Evolutionary conservation across 1,140 invertebrate genomes (phyloP).

Genomic region (Zaprionus davidi): DNA sequence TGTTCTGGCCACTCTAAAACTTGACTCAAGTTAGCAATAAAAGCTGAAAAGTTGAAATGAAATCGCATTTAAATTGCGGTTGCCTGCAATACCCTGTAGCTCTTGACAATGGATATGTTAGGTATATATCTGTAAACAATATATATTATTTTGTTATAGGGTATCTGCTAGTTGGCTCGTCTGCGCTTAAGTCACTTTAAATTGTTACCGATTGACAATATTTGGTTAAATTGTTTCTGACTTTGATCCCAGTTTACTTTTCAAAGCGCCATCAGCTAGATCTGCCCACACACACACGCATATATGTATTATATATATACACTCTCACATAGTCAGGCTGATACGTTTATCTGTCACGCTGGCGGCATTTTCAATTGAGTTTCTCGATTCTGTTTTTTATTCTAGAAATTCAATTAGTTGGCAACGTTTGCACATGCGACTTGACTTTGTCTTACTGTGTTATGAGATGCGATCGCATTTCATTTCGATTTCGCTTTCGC

Average conservation of each 20-base stretch:
- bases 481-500: constrained; percentile 17
- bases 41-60: constrained; percentile 57
- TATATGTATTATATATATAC: constrained; percentile 4
- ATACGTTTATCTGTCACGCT: constrained; percentile 33
- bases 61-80: constrained; percentile 44
- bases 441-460: constrained; percentile 17
- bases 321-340: background rate
- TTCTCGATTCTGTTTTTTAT: constrained; percentile 57
- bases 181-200: background rate
- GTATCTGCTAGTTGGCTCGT: background rate
- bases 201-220: constrained; percentile 17
- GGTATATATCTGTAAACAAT: background rate
- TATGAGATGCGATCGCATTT: constrained; percentile 42
- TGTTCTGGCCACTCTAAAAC: constrained; percentile 64
- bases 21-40: constrained; percentile 55
- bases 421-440: constrained; percentile 44
- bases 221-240: constrained; percentile 26
- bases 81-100: constrained; percentile 13
- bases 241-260: constrained; percentile 39
- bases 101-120: background rate
- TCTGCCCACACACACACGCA: constrained; percentile 10
- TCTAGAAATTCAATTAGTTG: constrained; percentile 71
- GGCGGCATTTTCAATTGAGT: constrained; percentile 64
- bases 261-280: constrained; percentile 28
- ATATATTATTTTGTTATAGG: constrained; percentile 3